Percentiles rank a stretch among this genome's conserved stretches.
phyloP scores from a whole-genome alignment of 2,888 invertebrate species.

The Orthonevra nobilis region DNA sequence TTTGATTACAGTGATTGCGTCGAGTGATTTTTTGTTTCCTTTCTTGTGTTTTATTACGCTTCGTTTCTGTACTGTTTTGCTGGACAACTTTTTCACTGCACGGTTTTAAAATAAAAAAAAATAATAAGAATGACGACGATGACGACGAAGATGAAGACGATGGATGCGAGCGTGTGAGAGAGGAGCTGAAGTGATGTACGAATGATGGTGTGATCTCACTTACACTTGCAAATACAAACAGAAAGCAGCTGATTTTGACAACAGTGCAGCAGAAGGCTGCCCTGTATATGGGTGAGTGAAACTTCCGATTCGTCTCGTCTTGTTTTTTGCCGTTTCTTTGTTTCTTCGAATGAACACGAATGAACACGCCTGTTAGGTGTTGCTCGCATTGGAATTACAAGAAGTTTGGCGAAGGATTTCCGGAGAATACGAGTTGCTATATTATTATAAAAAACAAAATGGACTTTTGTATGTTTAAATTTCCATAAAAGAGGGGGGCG shows the following conservation, averaged over 20 bases:
- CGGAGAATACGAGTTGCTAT: too few species aligned
- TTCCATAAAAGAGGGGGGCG: too few species aligned
- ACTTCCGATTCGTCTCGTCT: too few species aligned
- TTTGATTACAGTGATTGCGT: conserved; percentile 64
- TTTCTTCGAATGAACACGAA: not conserved
- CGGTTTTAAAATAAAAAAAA: conserved; percentile 54
- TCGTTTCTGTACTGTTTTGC: too few species aligned
- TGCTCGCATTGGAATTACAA: not conserved
- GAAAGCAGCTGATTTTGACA: conserved; percentile 71
- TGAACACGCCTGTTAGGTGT: not conserved
- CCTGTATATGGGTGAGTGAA: conserved; percentile 8
- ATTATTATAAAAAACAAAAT: too few species aligned
- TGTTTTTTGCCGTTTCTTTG: too few species aligned
- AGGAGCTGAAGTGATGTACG: not conserved
- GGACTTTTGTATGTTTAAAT: too few species aligned
- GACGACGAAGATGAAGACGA: conserved; percentile 37
- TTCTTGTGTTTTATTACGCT: too few species aligned
- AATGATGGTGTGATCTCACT: conserved; percentile 33
- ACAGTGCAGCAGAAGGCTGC: conserved; percentile 29
- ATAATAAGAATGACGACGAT: conserved; percentile 43
- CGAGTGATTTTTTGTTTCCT: conserved; percentile 36
- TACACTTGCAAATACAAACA: conserved; percentile 64
- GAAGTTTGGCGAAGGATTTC: too few species aligned
- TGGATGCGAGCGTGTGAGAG: conserved; percentile 25
- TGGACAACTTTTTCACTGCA: conserved; percentile 62